Evolutionary conservation across 2,888 invertebrate species (phyloP), one percentile per base, ranked within the genome.

Genomic region (Philereme transversata): DNA sequence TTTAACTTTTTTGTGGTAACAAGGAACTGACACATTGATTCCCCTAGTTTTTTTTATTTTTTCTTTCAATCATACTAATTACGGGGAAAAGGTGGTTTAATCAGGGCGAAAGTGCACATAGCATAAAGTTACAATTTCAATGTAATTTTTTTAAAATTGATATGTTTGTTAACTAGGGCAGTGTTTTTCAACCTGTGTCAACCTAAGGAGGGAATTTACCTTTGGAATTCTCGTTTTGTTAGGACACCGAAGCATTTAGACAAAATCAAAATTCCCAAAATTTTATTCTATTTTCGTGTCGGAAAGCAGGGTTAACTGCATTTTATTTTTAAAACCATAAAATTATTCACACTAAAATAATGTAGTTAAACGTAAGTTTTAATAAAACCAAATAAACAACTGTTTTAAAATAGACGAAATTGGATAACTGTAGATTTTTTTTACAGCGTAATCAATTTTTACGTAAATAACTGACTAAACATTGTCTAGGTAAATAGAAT

Each of bases 291-390:
- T 67, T 64, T 65, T 62, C 55, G 60, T 61, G 52, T 68, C 79
- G 78, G 80, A 62, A 80, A 79, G 78, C 79, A 81, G 79, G 78
- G 79, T 81, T 75, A 40, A 67, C 78, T 77, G 80, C 79, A 69
- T 67, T 62, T 58, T 56, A 58, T 65, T 57, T 68, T 60, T 46
- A 69, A 67, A 57, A 22, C 53, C 46, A 64, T 61, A 44, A 10
- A 55, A 53, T 61, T 46, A 66, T 60, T 60, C 51, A 60, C 51
- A 57, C 51, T 62, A 53, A 58, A 60, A 52, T 64, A 61, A 65
- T 55, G 57, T 67, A 63, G 47, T 2, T 57, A 56, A 59, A 51
- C 8, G 35, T 54, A 55, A 57, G 57, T 55, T 57, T 51, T 60
- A 62, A 38, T 33, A n/a, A 45, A 55, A 60, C 40, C 38, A 55